These are phyloP conservation scores for Drosophila baimaii DNA, from an alignment of 1,140 invertebrate genomes.

Conservation along the genomic window DNA sequence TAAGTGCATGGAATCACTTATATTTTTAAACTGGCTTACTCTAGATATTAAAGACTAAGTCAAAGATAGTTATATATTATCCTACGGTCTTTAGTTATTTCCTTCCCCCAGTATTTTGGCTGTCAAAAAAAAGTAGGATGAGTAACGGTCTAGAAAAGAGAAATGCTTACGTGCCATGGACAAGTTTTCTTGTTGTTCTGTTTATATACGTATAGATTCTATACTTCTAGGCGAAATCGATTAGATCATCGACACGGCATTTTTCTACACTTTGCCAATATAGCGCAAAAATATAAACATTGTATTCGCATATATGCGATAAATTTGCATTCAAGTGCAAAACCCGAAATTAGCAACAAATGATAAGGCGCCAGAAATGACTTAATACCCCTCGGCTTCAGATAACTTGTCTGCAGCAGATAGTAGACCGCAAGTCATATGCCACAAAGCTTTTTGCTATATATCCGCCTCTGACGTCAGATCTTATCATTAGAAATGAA, in stretches of 20 bases:
- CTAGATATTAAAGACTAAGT: conserved; percentile 5
- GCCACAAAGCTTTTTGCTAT: conserved; percentile 19
- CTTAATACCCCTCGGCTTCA: conserved; percentile 23
- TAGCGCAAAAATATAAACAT: conserved; percentile 30
- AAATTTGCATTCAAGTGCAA: conserved; percentile 75
- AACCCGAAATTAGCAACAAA: conserved; percentile 32
- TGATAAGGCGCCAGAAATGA: conserved; percentile 46
- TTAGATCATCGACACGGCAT: conserved; percentile 69
- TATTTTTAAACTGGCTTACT: conserved; percentile 10
- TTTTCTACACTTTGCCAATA: conserved; percentile 41
- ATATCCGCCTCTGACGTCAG: conserved; percentile 24
- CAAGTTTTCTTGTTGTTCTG: conserved; percentile 16
- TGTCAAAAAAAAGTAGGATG: conserved; percentile 40
- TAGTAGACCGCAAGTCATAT: conserved; percentile 38
- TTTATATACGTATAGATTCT: conserved; percentile 14
- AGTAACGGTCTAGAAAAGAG: conserved; percentile 28
- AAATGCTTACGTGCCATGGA: conserved; percentile 61
- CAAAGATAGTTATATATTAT: conserved; percentile 21
- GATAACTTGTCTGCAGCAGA: conserved; percentile 35
- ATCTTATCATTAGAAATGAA: conserved; percentile 6
- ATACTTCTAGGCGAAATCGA: conserved; percentile 50
- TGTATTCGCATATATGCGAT: conserved; percentile 37
- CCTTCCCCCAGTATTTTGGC: conserved; percentile 2
- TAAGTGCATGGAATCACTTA: neutral
- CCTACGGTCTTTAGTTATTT: conserved; percentile 42